Base-by-base conservation (phyloP, 2,888 invertebrate genomes). In the Geotrupes spiniger region DNA sequence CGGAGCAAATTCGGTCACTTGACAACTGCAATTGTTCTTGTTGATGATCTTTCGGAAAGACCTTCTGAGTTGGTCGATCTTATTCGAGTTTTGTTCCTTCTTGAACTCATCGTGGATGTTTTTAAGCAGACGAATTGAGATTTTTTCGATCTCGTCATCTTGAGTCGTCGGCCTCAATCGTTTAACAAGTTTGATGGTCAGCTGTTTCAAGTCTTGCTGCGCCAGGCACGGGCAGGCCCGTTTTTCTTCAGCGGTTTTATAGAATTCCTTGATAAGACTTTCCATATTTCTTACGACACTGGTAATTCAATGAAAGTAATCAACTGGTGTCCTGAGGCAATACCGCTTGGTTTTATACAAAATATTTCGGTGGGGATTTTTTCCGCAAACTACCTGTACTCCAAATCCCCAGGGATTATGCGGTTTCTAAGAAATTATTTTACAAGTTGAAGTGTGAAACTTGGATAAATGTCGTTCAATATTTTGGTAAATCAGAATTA, bases 231-330 rank as follows among this genome's bases (percentile, higher is more conserved):
- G 26, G 15, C 43, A 43, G 1, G 36, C 5, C 8, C n/a, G n/a
- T 12, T 26, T 43, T 27, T 43, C 43, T 8, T 43, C 43, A 1
- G 33, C 36, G 1, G 36, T 36, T 14, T 36, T 26, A n/a, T 15
- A 37, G 17, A 44, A 4, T 5, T 44, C 27, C 28, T 44, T 37
- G 4, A 37, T 8, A 26, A 27, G 16, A 21, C 11, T 37, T 17
- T 44, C 37, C 28, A 44, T 44, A 10, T 17, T 31, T 42, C 10
- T 6, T 2, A 4, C n/a, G 9, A 15, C 29, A 2, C n/a, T n/a
- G n/a, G n/a, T n/a, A n/a, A n/a, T n/a, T n/a, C 21, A 21, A 21
- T 4, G 3, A 21, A 21, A 6, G 3, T 21, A 21, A 21, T 21
- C 21, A n/a, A n/a, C n/a, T 21, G 6, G 21, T 21, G 6, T 4